Percentiles rank a stretch among this genome's conserved stretches.
Conservation (phyloP, 2,113 vertebrate genomes). For the Riparia riparia region DNA sequence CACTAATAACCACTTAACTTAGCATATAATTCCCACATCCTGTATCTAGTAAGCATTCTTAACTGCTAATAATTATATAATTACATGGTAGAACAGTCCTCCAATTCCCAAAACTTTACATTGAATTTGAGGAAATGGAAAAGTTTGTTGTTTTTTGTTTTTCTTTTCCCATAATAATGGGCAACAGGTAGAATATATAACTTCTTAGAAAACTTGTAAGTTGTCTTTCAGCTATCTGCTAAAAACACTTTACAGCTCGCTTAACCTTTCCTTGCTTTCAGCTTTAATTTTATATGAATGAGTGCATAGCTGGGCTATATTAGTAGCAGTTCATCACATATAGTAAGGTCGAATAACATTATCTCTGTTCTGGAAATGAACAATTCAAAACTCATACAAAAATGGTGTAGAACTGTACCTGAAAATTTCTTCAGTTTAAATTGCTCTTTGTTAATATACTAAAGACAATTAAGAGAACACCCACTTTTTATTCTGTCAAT, state of each 20-base stretch:
- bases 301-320: neutral
- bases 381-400: neutral
- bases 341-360: neutral
- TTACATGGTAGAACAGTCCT: neutral
- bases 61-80: neutral
- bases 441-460: neutral
- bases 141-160: neutral
- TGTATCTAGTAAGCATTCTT: neutral
- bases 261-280: neutral
- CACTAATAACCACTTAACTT: neutral
- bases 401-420: neutral
- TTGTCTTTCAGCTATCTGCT: neutral
- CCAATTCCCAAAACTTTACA: neutral
- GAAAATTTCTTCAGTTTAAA: neutral
- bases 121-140: neutral
- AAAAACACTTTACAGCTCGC: neutral
- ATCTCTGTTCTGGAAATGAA: constrained; percentile 4
- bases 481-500: neutral
- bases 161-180: neutral
- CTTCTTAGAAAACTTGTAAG: neutral
- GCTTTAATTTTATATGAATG: neutral
- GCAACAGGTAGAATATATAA: neutral
- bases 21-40: neutral
- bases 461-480: constrained; percentile 19
- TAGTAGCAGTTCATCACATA: neutral